Evolutionary conservation across 2,888 invertebrate species (phyloP).

Genomic region (Orchesellides sinensis): DNA sequence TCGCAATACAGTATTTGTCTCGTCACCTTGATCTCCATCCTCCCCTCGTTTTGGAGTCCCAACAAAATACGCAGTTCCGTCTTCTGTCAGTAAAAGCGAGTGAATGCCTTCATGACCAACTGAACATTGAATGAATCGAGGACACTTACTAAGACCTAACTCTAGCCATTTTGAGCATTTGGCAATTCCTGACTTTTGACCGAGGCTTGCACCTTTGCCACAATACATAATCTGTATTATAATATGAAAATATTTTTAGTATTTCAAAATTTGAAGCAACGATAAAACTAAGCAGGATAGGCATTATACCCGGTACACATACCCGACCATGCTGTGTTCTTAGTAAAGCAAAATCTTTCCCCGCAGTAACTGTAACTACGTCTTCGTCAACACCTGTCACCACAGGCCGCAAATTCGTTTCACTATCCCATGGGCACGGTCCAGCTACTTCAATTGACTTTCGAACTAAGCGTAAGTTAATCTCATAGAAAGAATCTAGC

Average conservation of each 20-base stretch:
- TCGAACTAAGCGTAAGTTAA: slow-evolving; percentile 86
- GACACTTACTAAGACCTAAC: slow-evolving; percentile 83
- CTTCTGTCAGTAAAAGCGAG: slow-evolving; percentile 92
- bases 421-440: slow-evolving; percentile 85
- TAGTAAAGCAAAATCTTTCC: slow-evolving; percentile 93
- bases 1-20: neutral
- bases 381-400: slow-evolving; percentile 86
- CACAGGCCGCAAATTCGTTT: slow-evolving; percentile 78
- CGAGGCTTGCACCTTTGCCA: slow-evolving; percentile 91
- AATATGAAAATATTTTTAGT: neutral
- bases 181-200: slow-evolving; percentile 82
- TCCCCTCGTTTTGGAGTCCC: slow-evolving; percentile 95
- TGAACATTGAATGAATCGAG: slow-evolving; percentile 86
- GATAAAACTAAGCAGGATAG: too few species aligned
- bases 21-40: slow-evolving; percentile 90
- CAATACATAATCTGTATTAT: slow-evolving; percentile 85
- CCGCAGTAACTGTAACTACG: slow-evolving; percentile 85
- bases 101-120: slow-evolving; percentile 97
- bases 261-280: neutral
- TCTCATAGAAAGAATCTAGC: slow-evolving; percentile 80
- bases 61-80: slow-evolving; percentile 91
- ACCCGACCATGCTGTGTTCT: slow-evolving; percentile 91
- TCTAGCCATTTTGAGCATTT: slow-evolving; percentile 78
- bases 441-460: slow-evolving; percentile 89
- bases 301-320: too few species aligned